These are phyloP conservation scores for Temnothorax curvispinosus DNA, from an alignment of 1,140 invertebrate species.

Conservation along the genomic window DNA sequence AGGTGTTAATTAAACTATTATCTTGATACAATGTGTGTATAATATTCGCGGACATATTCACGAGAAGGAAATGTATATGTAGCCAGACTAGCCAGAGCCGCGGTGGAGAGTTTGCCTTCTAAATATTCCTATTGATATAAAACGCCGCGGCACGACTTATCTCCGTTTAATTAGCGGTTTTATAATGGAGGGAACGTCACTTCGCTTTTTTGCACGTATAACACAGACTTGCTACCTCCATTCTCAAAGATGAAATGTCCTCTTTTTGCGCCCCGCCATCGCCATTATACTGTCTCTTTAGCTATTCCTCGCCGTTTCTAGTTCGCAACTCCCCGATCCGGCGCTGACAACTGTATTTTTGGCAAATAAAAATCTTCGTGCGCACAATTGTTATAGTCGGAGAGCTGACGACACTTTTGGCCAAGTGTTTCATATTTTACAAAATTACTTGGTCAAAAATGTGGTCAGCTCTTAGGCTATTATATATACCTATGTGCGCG, in stretches of 20 bases:
- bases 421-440: no score
- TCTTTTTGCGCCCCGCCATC: background rate
- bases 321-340: conserved; percentile 36
- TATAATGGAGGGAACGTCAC: background rate
- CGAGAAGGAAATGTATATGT: background rate
- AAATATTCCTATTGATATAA: conserved; percentile 29
- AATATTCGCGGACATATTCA: background rate
- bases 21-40: background rate
- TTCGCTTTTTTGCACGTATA: background rate
- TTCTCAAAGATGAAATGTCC: conserved; percentile 31
- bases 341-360: conserved; percentile 35
- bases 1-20: conserved; percentile 18
- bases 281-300: background rate
- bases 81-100: background rate
- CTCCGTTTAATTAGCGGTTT: conserved; percentile 22
- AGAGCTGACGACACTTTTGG: no score
- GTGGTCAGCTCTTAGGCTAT: no score
- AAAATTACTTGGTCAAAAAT: no score
- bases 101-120: background rate
- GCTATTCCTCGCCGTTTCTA: conserved; percentile 14
- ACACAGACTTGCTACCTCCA: background rate
- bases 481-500: background rate
- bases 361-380: conserved; percentile 35
- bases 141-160: background rate
- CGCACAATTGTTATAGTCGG: background rate